Conservation (phyloP, 1,140 invertebrate species). For the Popillia japonica region DNA sequence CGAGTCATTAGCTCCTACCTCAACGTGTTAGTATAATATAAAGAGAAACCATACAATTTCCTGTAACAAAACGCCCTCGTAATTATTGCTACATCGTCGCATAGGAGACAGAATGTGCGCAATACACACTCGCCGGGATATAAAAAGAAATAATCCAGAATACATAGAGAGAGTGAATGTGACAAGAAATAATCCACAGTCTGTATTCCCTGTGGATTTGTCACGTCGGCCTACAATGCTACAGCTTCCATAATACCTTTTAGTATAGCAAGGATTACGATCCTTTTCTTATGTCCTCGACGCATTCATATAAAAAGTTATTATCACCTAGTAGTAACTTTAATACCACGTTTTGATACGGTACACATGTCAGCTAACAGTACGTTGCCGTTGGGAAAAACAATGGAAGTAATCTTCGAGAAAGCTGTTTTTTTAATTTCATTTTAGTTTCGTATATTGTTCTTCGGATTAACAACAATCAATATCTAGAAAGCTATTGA, state of each 20-base stretch:
- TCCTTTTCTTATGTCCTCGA: constrained; percentile 28
- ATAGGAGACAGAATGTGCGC: constrained; percentile 1
- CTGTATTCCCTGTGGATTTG: constrained; percentile 44
- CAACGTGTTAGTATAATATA: too few species aligned
- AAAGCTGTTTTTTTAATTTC: not conserved
- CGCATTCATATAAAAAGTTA: constrained; percentile 37
- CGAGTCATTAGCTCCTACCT: too few species aligned
- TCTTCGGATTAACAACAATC: too few species aligned
- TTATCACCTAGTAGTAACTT: constrained; percentile 34
- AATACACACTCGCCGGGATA: constrained; percentile 22
- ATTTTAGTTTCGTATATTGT: constrained; percentile 45
- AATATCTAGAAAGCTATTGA: too few species aligned
- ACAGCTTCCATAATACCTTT: constrained; percentile 37
- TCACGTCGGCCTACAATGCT: constrained; percentile 45
- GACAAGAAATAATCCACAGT: constrained; percentile 46
- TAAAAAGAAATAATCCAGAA: constrained; percentile 48
- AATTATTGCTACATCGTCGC: constrained; percentile 18
- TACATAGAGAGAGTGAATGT: constrained; percentile 43
- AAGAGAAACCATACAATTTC: constrained; percentile 28
- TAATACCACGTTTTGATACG: constrained; percentile 28
- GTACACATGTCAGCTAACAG: constrained; percentile 34
- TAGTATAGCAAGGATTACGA: constrained; percentile 37
- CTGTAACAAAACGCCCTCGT: constrained; percentile 20
- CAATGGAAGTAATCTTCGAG: constrained; percentile 18
- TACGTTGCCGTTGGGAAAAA: not conserved